Conservation (phyloP, 1,140 invertebrate species). For the Cyclina sinensis region DNA sequence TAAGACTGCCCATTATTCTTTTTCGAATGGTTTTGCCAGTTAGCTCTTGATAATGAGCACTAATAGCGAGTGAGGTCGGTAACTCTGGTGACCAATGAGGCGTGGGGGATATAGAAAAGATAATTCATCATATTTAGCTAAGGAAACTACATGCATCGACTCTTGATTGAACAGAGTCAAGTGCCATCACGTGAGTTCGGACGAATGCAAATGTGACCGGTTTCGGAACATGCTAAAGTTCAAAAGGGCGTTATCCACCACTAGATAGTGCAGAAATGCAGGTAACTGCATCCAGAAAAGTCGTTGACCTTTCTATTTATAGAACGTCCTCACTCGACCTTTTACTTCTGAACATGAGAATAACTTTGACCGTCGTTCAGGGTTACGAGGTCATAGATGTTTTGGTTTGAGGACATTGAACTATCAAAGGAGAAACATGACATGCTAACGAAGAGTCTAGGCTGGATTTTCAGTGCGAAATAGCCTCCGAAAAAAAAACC, state of each 20-base stretch:
- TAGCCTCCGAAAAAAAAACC: conserved; percentile 13
- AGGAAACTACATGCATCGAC: background rate
- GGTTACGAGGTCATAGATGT: conserved; percentile 38
- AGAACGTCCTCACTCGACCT: conserved; percentile 24
- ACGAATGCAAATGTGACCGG: background rate
- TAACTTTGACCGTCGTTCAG: conserved; percentile 15
- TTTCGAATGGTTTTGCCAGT: background rate
- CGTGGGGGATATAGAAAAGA: background rate
- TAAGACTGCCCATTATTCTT: background rate
- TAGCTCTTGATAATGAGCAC: background rate
- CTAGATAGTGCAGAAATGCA: background rate
- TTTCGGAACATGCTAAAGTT: conserved; percentile 18
- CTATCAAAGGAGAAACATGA: background rate
- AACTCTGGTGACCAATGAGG: background rate
- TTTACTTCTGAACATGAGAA: background rate
- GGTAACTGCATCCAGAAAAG: conserved; percentile 19
- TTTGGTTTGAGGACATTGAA: conserved; percentile 44
- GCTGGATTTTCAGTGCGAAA: background rate
- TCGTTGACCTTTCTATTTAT: conserved; percentile 36
- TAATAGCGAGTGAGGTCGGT: background rate
- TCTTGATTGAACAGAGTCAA: background rate
- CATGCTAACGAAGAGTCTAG: background rate
- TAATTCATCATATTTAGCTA: background rate
- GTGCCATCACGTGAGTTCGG: background rate
- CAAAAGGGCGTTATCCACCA: conserved; percentile 27